Evolutionary conservation across 2,113 vertebrate species (phyloP).

Genomic region (Ceyx melanurus): DNA sequence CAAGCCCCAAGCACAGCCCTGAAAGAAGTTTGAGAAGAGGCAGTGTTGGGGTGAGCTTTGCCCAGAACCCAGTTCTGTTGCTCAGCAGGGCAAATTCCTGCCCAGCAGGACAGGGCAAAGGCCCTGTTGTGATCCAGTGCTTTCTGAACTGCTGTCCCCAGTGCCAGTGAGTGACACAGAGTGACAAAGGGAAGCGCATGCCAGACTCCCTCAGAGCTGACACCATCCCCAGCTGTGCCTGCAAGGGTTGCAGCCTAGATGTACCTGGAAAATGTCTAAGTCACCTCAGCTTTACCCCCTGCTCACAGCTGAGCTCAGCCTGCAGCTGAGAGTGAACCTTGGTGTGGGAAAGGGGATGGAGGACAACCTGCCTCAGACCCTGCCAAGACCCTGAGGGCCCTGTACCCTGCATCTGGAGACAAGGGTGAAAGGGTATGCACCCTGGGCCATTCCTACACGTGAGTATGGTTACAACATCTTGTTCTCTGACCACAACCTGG

Average conservation of each 20-base stretch:
- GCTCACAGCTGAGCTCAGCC: not conserved
- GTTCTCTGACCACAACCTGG: not conserved
- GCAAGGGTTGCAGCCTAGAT: not conserved
- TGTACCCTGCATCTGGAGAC: fast-evolving
- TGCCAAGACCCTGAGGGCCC: not conserved
- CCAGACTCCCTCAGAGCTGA: not conserved
- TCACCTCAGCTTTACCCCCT: not conserved
- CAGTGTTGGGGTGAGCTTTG: not conserved
- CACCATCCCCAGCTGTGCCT: not conserved
- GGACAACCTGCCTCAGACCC: not conserved
- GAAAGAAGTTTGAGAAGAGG: not conserved
- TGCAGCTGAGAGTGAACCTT: fast-evolving
- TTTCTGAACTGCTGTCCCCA: fast-evolving
- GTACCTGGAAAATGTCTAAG: not conserved
- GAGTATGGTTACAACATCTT: not conserved
- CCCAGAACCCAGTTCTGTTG: not conserved
- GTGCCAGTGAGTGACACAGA: fast-evolving
- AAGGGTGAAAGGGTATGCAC: not conserved
- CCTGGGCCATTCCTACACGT: not conserved
- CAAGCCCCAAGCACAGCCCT: not conserved
- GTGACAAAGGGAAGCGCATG: not conserved
- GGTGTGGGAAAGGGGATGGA: fast-evolving
- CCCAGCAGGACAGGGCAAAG: not conserved
- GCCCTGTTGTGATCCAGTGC: not conserved
- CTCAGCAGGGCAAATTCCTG: not conserved